Conservation (phyloP, 2,113 vertebrate species). For the Sakesphorus luctuosus region DNA sequence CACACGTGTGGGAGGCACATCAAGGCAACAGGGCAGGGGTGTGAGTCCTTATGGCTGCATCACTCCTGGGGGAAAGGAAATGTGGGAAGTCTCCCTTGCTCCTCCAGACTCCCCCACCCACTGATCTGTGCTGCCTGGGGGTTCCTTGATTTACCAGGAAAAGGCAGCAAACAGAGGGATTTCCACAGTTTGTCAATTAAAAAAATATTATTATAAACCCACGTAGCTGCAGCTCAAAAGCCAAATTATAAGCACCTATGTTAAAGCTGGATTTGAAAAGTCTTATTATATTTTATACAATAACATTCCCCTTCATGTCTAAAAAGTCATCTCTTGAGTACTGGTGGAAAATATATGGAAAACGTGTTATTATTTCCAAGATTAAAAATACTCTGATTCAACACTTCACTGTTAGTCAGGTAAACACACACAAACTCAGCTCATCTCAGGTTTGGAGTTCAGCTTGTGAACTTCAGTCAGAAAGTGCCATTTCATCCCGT, state of each 20-base stretch:
- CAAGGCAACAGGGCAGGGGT: fast-evolving
- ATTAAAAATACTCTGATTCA: background rate
- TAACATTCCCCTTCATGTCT: background rate
- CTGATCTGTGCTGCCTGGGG: background rate
- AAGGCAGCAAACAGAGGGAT: fast-evolving
- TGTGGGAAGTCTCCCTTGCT: background rate
- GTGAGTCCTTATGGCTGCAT: fast-evolving
- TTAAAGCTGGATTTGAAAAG: background rate
- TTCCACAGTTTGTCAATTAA: fast-evolving
- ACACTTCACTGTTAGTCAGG: background rate
- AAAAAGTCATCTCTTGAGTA: background rate
- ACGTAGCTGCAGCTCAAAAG: background rate
- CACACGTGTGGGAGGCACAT: fast-evolving
- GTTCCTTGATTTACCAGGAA: background rate
- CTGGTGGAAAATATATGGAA: fast-evolving
- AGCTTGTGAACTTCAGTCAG: background rate
- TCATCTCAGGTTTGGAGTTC: background rate
- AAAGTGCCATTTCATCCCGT: background rate
- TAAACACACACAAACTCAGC: background rate
- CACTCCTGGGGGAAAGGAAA: background rate
- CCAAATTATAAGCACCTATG: background rate
- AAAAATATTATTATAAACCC: background rate
- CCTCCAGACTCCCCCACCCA: background rate
- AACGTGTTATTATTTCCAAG: background rate
- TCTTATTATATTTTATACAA: fast-evolving